Percentiles rank a stretch among this genome's conserved stretches.
These are phyloP conservation scores for Pristionchus maxplancki DNA, from an alignment of 2,888 invertebrate species.

Conservation along the genomic window DNA sequence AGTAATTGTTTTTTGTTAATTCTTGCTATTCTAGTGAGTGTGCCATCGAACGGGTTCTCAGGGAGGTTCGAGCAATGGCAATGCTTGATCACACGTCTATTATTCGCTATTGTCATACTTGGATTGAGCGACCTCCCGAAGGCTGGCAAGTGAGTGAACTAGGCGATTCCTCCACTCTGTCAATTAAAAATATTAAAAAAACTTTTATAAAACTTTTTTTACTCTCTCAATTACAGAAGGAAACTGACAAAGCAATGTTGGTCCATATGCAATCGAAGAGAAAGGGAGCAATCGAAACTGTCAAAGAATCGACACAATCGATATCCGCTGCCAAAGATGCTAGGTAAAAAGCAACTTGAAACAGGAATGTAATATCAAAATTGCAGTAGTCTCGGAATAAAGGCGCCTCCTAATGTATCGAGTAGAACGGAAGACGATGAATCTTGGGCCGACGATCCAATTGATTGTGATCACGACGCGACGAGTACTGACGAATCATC, in stretches of 20 bases:
- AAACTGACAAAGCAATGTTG: conserved; percentile 57
- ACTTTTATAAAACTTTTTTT: too few relatives aligned
- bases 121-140: conserved; percentile 93
- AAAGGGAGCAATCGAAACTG: neutral
- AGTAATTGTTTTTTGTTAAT: neutral
- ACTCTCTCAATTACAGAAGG: conserved; percentile 53
- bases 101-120: conserved; percentile 94
- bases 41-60: conserved; percentile 89
- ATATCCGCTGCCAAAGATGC: neutral
- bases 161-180: too few relatives aligned
- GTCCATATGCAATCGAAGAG: neutral
- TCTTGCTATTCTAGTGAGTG: conserved; percentile 82
- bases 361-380: too few relatives aligned
- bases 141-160: conserved; percentile 87
- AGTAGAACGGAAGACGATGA: neutral
- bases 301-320: neutral
- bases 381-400: neutral
- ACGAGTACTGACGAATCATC: neutral
- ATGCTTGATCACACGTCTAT: conserved; percentile 95
- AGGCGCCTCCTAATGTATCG: neutral
- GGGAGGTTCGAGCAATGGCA: conserved; percentile 95
- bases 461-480: neutral
- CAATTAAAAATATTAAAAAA: too few relatives aligned
- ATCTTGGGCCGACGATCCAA: conserved; percentile 35
- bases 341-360: neutral